A percentile compares a stretch with the other conserved stretches of the same genome.
Evolutionary conservation across 2,888 invertebrate species (phyloP).

Genomic region (Platypus cylindrus): DNA sequence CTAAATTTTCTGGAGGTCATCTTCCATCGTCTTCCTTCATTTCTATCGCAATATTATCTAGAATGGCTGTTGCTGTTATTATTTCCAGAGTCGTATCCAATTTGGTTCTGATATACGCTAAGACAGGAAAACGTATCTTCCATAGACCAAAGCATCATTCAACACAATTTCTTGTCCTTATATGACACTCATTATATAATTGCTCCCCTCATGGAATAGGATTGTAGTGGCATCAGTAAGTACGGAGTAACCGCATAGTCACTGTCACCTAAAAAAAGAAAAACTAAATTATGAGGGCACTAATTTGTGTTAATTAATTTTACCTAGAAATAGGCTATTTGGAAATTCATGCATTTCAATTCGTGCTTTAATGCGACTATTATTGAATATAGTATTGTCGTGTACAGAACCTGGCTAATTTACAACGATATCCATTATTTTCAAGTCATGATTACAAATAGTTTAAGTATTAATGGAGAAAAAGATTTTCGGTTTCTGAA

Average conservation of each 20-base stretch:
- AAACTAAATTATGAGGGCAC: too few species aligned
- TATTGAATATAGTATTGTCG: background rate
- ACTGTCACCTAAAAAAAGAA: too few species aligned
- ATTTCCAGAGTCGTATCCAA: constrained; percentile 10
- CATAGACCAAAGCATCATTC: constrained; percentile 16
- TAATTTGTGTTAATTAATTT: too few species aligned
- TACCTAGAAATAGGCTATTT: too few species aligned
- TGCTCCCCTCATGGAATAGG: constrained; percentile 13
- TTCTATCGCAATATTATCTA: constrained; percentile 16
- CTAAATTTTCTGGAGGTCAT: too few species aligned
- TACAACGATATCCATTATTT: background rate
- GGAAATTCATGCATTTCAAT: background rate
- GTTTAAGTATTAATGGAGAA: background rate
- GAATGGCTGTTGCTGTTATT: constrained; percentile 17
- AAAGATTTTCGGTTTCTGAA: background rate
- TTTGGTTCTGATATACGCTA: constrained; percentile 14
- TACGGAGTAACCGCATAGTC: too few species aligned
- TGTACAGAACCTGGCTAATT: background rate
- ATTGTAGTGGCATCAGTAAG: too few species aligned
- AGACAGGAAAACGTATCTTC: constrained; percentile 17
- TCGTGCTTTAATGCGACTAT: background rate
- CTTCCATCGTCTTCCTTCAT: constrained; percentile 11
- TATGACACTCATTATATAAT: constrained; percentile 18
- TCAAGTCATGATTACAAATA: background rate
- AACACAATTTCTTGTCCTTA: constrained; percentile 15